Conservation (phyloP, 1,140 invertebrate genomes). For the Grapholita molesta region DNA sequence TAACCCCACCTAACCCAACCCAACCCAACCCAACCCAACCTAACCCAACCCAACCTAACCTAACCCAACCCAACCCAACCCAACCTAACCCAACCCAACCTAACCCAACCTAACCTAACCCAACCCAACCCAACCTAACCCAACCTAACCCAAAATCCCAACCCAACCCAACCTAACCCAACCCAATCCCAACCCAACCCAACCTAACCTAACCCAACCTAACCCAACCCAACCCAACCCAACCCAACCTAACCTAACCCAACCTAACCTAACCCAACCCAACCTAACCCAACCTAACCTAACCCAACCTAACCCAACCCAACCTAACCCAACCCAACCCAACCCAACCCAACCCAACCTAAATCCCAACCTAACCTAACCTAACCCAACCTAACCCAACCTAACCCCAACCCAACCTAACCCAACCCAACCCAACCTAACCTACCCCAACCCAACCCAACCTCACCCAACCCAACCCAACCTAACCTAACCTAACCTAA, state of each 20-base stretch:
- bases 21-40: constrained; percentile 32
- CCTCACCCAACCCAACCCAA: constrained; percentile 1
- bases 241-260: constrained; percentile 21
- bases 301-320: constrained; percentile 18
- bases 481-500: background rate
- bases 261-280: constrained; percentile 20
- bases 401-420: background rate
- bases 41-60: constrained; percentile 36
- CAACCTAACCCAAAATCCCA: constrained; percentile 22
- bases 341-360: constrained; percentile 14
- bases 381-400: constrained; percentile 24
- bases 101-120: constrained; percentile 28
- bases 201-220: constrained; percentile 23
- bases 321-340: constrained; percentile 24
- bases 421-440: background rate
- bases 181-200: no score
- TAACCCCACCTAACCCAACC: no score
- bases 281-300: constrained; percentile 24
- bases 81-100: constrained; percentile 24
- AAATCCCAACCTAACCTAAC: constrained; percentile 18
- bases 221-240: constrained; percentile 18
- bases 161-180: constrained; percentile 23
- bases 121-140: constrained; percentile 19
- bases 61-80: constrained; percentile 28
- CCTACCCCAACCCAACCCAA: background rate